Evolutionary conservation across 2,113 vertebrate species (phyloP).

Genomic region (Cephalopholis sonnerati): DNA sequence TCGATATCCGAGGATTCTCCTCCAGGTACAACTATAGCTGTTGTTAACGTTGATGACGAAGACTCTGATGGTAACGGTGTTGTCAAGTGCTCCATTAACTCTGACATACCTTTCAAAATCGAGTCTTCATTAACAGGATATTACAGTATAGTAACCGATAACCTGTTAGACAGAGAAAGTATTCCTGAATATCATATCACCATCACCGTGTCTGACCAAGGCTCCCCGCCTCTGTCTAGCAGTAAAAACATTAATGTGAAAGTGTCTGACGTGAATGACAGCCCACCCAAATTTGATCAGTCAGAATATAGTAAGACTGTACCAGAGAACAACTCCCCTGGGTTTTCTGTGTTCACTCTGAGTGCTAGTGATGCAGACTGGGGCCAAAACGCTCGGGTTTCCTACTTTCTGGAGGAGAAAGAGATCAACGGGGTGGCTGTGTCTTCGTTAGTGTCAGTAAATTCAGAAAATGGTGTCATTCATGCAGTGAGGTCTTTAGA

Average conservation of each 20-base stretch:
- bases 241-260: constrained; percentile 73
- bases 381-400: constrained; percentile 80
- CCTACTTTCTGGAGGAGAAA: constrained; percentile 72
- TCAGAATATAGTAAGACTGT: constrained; percentile 73
- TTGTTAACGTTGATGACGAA: constrained; percentile 78
- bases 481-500: constrained; percentile 75
- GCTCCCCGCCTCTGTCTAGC: constrained; percentile 65
- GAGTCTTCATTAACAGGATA: constrained; percentile 78
- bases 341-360: constrained; percentile 67
- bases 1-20: constrained; percentile 75
- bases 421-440: constrained; percentile 52
- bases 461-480: constrained; percentile 77
- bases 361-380: constrained; percentile 79
- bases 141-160: constrained; percentile 75
- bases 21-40: constrained; percentile 77
- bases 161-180: constrained; percentile 76
- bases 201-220: constrained; percentile 73
- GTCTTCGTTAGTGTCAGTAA: constrained; percentile 78
- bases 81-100: constrained; percentile 73
- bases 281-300: constrained; percentile 77
- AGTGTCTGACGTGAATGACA: constrained; percentile 86
- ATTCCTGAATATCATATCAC: constrained; percentile 78
- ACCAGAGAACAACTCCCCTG: constrained; percentile 83
- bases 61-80: constrained; percentile 80
- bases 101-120: constrained; percentile 79